These are phyloP conservation scores for Ammodytes dubius DNA, from an alignment of 2,113 vertebrate genomes.

Conservation along the genomic window DNA sequence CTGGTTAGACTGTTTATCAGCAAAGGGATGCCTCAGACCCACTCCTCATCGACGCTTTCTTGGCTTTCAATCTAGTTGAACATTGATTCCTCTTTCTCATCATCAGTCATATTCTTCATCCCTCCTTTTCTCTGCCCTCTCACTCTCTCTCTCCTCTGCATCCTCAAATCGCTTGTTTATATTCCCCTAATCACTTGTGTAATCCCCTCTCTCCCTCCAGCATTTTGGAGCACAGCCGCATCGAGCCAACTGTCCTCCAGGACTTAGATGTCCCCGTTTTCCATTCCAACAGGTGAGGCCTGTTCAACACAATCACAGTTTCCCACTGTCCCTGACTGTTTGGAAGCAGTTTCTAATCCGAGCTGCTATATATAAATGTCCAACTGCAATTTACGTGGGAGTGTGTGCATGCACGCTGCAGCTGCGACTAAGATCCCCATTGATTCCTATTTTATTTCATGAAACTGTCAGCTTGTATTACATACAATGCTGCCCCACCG, in stretches of 20 bases:
- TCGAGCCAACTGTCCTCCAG: slow-evolving; percentile 21
- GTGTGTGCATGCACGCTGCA: slow-evolving; percentile 32
- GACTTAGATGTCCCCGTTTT: slow-evolving; percentile 18
- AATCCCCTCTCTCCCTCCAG: slow-evolving; percentile 25
- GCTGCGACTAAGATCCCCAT: slow-evolving; percentile 49
- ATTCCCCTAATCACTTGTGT: slow-evolving; percentile 37
- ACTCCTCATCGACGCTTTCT: slow-evolving; percentile 66
- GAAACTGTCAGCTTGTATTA: slow-evolving; percentile 66
- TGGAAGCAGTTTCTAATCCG: slow-evolving; percentile 40
- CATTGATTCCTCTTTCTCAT: slow-evolving; percentile 67
- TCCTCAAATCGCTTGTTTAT: slow-evolving; percentile 32
- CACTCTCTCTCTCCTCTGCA: background rate
- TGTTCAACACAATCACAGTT: slow-evolving; percentile 30
- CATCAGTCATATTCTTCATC: slow-evolving; percentile 41
- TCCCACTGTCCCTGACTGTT: slow-evolving; percentile 17
- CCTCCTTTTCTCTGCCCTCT: slow-evolving; percentile 19
- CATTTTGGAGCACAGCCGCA: background rate
- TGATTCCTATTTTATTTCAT: slow-evolving; percentile 60
- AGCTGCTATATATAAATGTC: slow-evolving; percentile 28
- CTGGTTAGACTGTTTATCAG: slow-evolving; percentile 61
- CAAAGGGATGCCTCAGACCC: slow-evolving; percentile 54
- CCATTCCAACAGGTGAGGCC: slow-evolving; percentile 58
- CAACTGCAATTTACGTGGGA: slow-evolving; percentile 37
- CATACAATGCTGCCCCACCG: slow-evolving; percentile 15
- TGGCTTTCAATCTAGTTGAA: slow-evolving; percentile 58